Percentiles rank a stretch among this genome's conserved stretches.
These are phyloP conservation scores for Pristionchus mayeri DNA, from an alignment of 2,888 invertebrate genomes.

Conservation along the genomic window DNA sequence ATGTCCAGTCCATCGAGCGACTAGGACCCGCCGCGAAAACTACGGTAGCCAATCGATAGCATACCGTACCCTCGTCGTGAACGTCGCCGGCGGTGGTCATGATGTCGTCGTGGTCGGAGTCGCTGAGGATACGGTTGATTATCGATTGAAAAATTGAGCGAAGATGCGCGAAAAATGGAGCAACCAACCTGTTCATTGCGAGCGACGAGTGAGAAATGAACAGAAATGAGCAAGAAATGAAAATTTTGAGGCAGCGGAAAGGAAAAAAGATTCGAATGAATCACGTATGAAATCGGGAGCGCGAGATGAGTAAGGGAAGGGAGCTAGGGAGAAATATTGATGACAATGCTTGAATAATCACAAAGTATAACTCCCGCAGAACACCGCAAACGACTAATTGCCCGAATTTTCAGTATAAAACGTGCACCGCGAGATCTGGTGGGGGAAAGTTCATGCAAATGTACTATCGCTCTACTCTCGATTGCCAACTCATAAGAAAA, in stretches of 20 bases:
- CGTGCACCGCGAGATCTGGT: too few species aligned
- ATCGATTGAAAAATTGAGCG: background rate
- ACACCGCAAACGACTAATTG: too few species aligned
- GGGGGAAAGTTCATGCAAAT: too few species aligned
- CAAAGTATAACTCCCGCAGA: too few species aligned
- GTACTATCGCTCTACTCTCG: too few species aligned
- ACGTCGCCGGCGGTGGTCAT: constrained; percentile 31
- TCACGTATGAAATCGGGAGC: background rate
- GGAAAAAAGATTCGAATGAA: too few species aligned
- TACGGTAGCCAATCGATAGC: background rate
- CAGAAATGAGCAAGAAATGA: background rate
- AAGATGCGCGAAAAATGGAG: background rate
- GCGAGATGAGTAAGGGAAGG: background rate
- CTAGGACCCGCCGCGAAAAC: background rate
- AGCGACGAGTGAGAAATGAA: too few species aligned
- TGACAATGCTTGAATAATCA: too few species aligned
- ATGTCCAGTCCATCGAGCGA: background rate
- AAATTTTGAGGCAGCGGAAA: background rate
- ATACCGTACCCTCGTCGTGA: constrained; percentile 30
- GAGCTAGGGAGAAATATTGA: too few species aligned
- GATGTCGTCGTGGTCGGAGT: constrained; percentile 4
- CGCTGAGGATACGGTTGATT: constrained; percentile 12
- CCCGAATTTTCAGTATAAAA: too few species aligned
- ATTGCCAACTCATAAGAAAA: too few species aligned
- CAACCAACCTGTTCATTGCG: constrained; percentile 18